phyloP scores from a whole-genome alignment of 2,113 vertebrate genomes.

The Empidonax alnorum region DNA sequence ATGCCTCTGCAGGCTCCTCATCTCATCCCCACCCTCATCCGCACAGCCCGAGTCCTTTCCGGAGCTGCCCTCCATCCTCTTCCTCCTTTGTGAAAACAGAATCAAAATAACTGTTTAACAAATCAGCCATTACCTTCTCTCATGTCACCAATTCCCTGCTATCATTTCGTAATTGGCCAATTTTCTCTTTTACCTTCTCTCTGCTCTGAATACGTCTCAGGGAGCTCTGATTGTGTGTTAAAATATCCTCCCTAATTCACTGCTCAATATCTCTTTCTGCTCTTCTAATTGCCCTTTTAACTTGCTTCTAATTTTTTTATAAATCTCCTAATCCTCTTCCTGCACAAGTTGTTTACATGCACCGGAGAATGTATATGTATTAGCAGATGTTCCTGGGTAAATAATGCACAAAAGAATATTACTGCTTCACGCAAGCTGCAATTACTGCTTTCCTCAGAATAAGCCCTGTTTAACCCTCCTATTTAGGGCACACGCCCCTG shows the following conservation, averaged over 20 bases:
- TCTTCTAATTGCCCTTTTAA: slow-evolving; percentile 79
- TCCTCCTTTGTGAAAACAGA: slow-evolving; percentile 69
- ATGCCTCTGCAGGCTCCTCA: not conserved
- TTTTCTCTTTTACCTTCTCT: slow-evolving; percentile 78
- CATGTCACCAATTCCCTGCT: slow-evolving; percentile 63
- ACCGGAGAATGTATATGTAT: slow-evolving; percentile 61
- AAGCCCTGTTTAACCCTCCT: slow-evolving; percentile 62
- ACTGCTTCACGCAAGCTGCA: slow-evolving; percentile 34
- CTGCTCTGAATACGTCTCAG: slow-evolving; percentile 69
- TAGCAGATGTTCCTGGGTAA: slow-evolving; percentile 75
- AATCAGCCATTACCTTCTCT: slow-evolving; percentile 64
- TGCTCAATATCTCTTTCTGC: slow-evolving; percentile 70
- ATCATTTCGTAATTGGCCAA: slow-evolving; percentile 74
- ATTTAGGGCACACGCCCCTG: slow-evolving; percentile 29
- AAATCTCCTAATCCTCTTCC: slow-evolving; percentile 63
- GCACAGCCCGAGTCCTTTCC: not conserved
- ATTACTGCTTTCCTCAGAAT: slow-evolving; percentile 45
- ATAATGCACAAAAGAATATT: slow-evolving; percentile 65
- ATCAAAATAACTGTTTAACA: slow-evolving; percentile 63
- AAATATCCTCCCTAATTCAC: slow-evolving; percentile 74
- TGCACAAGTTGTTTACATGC: slow-evolving; percentile 73
- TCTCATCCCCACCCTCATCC: not conserved
- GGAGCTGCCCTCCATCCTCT: slow-evolving; percentile 56
- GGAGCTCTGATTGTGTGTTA: slow-evolving; percentile 74
- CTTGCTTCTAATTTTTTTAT: slow-evolving; percentile 66